Conservation (phyloP, 1,140 invertebrate genomes). For the Calosoma granatense region DNA sequence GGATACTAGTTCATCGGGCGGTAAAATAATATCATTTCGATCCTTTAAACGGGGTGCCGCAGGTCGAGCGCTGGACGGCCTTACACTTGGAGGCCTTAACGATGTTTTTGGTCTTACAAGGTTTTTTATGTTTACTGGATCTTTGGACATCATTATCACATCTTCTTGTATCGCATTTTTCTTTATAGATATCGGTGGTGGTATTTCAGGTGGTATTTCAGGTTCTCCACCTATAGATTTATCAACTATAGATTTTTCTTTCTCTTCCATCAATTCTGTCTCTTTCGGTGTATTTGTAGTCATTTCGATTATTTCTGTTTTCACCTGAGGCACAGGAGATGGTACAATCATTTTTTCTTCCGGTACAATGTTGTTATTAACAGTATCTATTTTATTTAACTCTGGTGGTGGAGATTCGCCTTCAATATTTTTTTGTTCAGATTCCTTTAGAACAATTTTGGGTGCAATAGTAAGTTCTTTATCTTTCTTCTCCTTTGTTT, state of each 20-base stretch:
- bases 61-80: constrained; percentile 65
- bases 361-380: too few relatives aligned
- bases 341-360: too few relatives aligned
- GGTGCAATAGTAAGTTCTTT: not conserved
- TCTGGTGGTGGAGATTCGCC: too few relatives aligned
- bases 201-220: not conserved
- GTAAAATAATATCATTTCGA: constrained; percentile 42
- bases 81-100: constrained; percentile 50
- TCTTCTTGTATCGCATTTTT: constrained; percentile 19
- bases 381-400: too few relatives aligned
- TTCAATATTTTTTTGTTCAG: too few relatives aligned
- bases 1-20: constrained; percentile 36
- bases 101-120: constrained; percentile 38
- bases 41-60: constrained; percentile 60
- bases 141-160: constrained; percentile 16
- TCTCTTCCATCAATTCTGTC: constrained; percentile 1
- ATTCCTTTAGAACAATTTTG: not conserved
- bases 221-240: constrained; percentile 12
- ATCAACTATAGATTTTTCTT: constrained; percentile 14
- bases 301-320: constrained; percentile 20
- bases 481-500: not conserved
- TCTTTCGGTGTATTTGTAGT: constrained; percentile 15
- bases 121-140: constrained; percentile 20
- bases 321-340: constrained; percentile 13
- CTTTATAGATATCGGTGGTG: constrained; percentile 13